Percentiles rank a stretch among this genome's conserved stretches.
phyloP scores from a whole-genome alignment of 2,797 vertebrate species.

The Amphiprion clarkii region DNA sequence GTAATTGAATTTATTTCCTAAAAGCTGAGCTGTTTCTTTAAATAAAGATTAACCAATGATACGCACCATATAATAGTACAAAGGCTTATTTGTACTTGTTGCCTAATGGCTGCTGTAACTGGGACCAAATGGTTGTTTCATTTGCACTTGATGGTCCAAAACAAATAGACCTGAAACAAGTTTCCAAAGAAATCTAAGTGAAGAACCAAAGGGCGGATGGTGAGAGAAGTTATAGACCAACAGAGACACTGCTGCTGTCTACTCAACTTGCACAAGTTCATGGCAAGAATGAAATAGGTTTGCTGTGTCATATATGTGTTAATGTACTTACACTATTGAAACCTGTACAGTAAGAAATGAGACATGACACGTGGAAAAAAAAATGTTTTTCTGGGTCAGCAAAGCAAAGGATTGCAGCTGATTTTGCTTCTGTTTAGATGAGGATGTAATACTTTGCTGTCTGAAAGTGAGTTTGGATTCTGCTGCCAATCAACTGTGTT shows the following conservation, averaged over 20 bases:
- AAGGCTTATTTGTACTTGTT: conserved; percentile 38
- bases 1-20: not conserved
- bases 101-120: conserved; percentile 34
- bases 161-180: conserved; percentile 43
- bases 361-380: conserved; percentile 14
- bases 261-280: not conserved
- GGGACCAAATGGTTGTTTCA: conserved; percentile 45
- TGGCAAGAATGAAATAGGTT: not conserved
- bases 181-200: conserved; percentile 18
- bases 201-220: conserved; percentile 7
- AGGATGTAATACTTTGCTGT: conserved; percentile 24
- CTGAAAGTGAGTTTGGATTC: conserved; percentile 8
- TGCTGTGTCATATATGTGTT: too few species aligned
- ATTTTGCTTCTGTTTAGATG: conserved; percentile 55
- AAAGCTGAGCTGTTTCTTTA: not conserved
- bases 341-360: not conserved
- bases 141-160: conserved; percentile 57
- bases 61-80: not conserved
- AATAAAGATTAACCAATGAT: not conserved
- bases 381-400: conserved; percentile 74
- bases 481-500: conserved; percentile 40
- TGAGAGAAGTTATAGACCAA: conserved; percentile 8
- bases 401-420: conserved; percentile 27
- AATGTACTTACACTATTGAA: too few species aligned
- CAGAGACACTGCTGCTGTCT: not conserved